Evolutionary conservation across 1,140 invertebrate genomes (phyloP).

Genomic region (Brachionus sp.): DNA sequence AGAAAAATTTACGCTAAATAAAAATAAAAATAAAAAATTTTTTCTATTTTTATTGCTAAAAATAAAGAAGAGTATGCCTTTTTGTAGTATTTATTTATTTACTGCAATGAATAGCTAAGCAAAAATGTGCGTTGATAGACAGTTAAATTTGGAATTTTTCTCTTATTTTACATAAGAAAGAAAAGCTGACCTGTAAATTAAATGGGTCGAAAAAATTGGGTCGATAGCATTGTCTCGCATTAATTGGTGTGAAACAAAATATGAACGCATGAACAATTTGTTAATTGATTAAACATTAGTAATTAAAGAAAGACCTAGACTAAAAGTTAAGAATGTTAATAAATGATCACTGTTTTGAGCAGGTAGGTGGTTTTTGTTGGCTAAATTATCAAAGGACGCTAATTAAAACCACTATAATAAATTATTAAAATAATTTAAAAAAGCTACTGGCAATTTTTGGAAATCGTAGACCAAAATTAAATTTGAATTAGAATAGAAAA

Average conservation of each 20-base stretch:
- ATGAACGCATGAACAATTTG: background rate
- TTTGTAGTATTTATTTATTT: background rate
- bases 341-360: background rate
- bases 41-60: background rate
- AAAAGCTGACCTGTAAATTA: background rate
- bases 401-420: too few relatives aligned
- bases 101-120: too few relatives aligned
- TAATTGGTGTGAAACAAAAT: conserved; percentile 3
- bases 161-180: too few relatives aligned
- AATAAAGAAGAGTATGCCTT: background rate
- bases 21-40: background rate
- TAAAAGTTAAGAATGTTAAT: background rate
- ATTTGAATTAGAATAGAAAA: too few relatives aligned
- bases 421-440: too few relatives aligned
- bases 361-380: too few relatives aligned
- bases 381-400: too few relatives aligned
- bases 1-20: background rate
- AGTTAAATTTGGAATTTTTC: too few relatives aligned
- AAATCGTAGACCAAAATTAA: too few relatives aligned
- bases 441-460: too few relatives aligned
- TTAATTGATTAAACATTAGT: background rate
- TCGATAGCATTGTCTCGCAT: background rate
- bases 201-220: background rate
- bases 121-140: too few relatives aligned
- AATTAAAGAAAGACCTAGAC: background rate